Evolutionary conservation across 2,888 invertebrate species (phyloP), one percentile per base, ranked within the genome.

Genomic region (Heliconius sara): DNA sequence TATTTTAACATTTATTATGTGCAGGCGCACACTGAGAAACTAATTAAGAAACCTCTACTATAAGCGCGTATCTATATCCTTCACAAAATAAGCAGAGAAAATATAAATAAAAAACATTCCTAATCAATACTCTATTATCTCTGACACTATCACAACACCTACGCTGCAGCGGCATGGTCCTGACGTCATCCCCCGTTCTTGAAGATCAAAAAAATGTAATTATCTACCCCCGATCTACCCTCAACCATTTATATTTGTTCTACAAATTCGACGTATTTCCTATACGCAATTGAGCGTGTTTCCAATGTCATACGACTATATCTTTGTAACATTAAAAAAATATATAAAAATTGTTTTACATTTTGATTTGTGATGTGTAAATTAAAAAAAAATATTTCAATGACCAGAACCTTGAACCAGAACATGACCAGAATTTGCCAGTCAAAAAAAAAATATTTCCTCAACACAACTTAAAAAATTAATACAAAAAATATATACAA

Each of bases 161-260:
- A 85, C 79, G 83, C 85, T 84, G 92, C 91, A 92, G 91, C 89
- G 87, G 83, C 85, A 82, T 85, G 83, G 84, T 85, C 86, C 85
- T 87, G 88, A 91, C 90, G 92, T 90, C 93, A 91, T 89, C 92
- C 92, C 92, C 91, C 87, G 89, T 87, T 88, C 89, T 88, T 89
- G 90, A 91, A 94, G 94, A 94, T 95, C 94, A 95, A 95, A 86
- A 77, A 95, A 95, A 95, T 95, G 95, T 94, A 95, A 95, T 95
- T 95, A 95, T 95, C 95, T 93, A 93, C 95, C 95, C 95, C 90
- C 90, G 92, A 95, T 95, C 95, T 94, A 93, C 95, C 95, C 93
- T 91, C 93, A 92, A 94, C 92, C 92, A 94, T 94, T 94, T 94
- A 92, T 93, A 95, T 95, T 95, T 95, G 95, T 94, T 94, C 93